A percentile compares a stretch with the other conserved stretches of the same genome.
These are phyloP conservation scores for Rhabdomys pumilio DNA, from an alignment of 2,797 vertebrate species.

Conservation along the genomic window DNA sequence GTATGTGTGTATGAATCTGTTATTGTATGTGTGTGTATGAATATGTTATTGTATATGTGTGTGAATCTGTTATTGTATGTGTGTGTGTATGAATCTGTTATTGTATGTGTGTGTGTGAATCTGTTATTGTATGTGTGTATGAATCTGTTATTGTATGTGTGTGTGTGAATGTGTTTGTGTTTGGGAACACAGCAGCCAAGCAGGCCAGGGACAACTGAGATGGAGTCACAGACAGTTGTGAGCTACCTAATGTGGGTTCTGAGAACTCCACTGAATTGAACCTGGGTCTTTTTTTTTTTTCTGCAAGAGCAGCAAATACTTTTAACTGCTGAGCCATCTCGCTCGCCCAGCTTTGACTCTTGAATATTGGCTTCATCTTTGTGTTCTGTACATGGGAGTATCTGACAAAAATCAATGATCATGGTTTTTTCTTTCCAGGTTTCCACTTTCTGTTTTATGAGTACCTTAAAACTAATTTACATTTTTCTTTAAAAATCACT, in stretches of 20 bases:
- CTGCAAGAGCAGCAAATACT: neutral
- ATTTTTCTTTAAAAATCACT: neutral
- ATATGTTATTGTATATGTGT: too few relatives aligned
- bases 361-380: constrained; percentile 20
- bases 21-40: too few relatives aligned
- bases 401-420: neutral
- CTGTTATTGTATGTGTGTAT: too few relatives aligned
- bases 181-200: neutral
- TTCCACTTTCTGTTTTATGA: neutral
- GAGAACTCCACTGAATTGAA: neutral
- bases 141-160: too few relatives aligned
- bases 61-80: too few relatives aligned
- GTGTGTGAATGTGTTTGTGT: too few relatives aligned
- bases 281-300: neutral
- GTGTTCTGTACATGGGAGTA: neutral
- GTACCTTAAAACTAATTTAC: neutral
- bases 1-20: too few relatives aligned
- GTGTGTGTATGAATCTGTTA: too few relatives aligned
- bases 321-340: neutral
- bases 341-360: neutral
- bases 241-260: neutral
- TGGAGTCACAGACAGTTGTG: neutral
- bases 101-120: too few relatives aligned
- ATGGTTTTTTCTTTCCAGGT: neutral
- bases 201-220: neutral